A percentile compares a stretch with the other conserved stretches of the same genome.
These are phyloP conservation scores for Meiosimyza decipiens DNA, from an alignment of 2,888 invertebrate genomes.

Conservation along the genomic window DNA sequence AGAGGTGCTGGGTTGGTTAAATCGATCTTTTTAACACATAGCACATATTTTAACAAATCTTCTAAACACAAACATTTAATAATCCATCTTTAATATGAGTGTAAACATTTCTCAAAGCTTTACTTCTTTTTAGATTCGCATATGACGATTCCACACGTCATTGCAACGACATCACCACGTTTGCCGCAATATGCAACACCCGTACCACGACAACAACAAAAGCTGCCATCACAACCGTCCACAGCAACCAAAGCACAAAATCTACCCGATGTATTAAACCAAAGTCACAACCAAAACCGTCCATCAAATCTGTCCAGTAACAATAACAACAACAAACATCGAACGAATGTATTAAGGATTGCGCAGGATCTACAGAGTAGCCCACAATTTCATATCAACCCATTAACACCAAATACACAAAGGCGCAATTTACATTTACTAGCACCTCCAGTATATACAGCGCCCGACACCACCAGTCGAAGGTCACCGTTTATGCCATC, in stretches of 20 bases:
- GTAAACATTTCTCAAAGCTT: no score
- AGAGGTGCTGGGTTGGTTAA: no score
- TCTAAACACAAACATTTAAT: no score
- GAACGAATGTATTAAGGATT: conserved; percentile 57
- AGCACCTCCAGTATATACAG: conserved; percentile 51
- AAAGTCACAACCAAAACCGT: conserved; percentile 25
- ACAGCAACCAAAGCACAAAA: conserved; percentile 33
- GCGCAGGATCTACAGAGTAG: conserved; percentile 59
- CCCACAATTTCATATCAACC: conserved; percentile 55
- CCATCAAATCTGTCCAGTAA: conserved; percentile 35
- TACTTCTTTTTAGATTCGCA: conserved; percentile 33
- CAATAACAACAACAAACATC: conserved; percentile 41
- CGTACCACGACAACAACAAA: conserved; percentile 37
- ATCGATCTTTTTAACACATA: no score
- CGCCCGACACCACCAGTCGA: conserved; percentile 38
- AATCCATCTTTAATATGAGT: no score
- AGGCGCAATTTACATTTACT: conserved; percentile 47
- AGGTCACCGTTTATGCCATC: background rate
- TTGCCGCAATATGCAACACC: conserved; percentile 46
- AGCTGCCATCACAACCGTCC: conserved; percentile 39
- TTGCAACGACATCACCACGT: conserved; percentile 41
- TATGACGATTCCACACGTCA: conserved; percentile 35
- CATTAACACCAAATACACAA: conserved; percentile 42
- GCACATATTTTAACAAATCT: no score
- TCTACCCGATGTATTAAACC: conserved; percentile 40